Evolutionary conservation across 2,888 invertebrate genomes (phyloP), one percentile per base, ranked within the genome.

Genomic region (Volucella bombylans): DNA sequence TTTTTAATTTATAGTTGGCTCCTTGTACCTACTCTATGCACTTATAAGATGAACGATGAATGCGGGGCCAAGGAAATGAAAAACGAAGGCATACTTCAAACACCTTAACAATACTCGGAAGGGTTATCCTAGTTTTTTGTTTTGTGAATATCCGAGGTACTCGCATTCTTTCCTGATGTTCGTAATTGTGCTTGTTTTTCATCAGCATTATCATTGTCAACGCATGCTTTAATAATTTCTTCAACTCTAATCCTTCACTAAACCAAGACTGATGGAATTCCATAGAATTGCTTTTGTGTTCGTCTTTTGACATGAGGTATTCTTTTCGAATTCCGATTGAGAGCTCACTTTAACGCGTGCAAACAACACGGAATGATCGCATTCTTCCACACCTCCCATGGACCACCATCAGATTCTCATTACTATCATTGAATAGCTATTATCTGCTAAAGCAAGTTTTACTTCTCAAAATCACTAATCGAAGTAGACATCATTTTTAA

Each of bases 1-100:
- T 82, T 81, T 71, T 81, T 71, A 71, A 71, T 72, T 82, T 73
- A 62, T 78, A 82, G 78, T 82, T 82, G 77, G 52, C 81, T 65
- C 31, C 31, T 71, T 68, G 41, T 67, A 57, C 57, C 47, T 15
- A 11, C 39, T n/a, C 68, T 38, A 10, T 47, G n/a, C 43, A n/a
- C 50, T 61, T 23, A 38, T 55, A 31, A 71, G 78, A 65, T 43
- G 54, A 73, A n/a, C 49, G 41, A 54, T 67, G 59, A 79, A 79
- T 54, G 54, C 59, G 61, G 62, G 15, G 18, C 31, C 52, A 41
- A 31, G 50, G 57, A n/a, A 52, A 57, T 12, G 41, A 50, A 57
- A 15, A 54, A n/a, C 38, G 64, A 39, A 45, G 41, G 55, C 59
- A 76, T 73, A 38, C 18, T 62, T 62, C 43, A 64, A 73, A 61